A percentile compares a stretch with the other conserved stretches of the same genome.
Evolutionary conservation across 2,797 vertebrate genomes (phyloP).

Genomic region (Dryobates pubescens): DNA sequence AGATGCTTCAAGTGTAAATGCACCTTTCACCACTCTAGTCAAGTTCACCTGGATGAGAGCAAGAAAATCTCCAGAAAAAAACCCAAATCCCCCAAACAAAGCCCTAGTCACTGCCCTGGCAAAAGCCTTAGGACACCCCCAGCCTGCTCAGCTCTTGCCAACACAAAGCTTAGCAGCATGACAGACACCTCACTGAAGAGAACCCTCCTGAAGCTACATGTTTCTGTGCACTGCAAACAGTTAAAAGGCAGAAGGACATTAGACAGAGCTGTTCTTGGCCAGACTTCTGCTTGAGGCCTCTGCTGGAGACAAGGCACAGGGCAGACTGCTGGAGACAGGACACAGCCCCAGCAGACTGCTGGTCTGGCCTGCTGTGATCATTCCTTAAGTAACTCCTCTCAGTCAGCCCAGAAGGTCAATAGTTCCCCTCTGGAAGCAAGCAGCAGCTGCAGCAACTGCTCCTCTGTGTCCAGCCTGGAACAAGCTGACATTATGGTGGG

Average conservation of each 20-base stretch:
- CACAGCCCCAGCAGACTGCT: neutral
- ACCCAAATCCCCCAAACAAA: accelerated
- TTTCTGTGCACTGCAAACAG: neutral
- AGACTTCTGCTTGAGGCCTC: conserved; percentile 7
- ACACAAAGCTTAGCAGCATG: neutral
- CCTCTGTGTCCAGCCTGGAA: neutral
- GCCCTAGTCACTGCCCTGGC: neutral
- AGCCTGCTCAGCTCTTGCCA: neutral
- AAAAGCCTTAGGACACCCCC: neutral
- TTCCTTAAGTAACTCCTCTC: conserved; percentile 7
- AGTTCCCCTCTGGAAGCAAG: neutral
- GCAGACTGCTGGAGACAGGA: neutral
- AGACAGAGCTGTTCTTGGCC: neutral
- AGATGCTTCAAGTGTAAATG: neutral
- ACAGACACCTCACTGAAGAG: neutral
- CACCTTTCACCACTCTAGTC: neutral
- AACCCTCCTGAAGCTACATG: neutral
- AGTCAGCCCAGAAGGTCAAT: neutral
- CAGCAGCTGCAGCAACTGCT: neutral
- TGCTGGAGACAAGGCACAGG: neutral
- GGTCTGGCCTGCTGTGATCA: neutral
- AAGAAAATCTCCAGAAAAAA: neutral
- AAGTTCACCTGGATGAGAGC: neutral
- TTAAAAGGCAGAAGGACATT: neutral
- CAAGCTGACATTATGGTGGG: neutral